These are phyloP conservation scores for Vicugna pacos DNA, from an alignment of 2,113 vertebrate species.

Conservation along the genomic window DNA sequence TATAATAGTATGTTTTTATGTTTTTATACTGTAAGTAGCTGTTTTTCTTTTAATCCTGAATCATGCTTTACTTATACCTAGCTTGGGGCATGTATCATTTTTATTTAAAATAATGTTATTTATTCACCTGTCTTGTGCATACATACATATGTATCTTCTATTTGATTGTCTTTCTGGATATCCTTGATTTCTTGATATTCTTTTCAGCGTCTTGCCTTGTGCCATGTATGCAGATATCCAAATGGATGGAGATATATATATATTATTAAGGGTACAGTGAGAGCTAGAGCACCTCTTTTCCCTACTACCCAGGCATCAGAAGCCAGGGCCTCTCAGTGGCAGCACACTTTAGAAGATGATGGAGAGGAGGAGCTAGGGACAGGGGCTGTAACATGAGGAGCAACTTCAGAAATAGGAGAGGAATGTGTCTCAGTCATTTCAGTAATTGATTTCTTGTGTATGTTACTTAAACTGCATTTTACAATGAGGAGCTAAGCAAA, in stretches of 20 bases:
- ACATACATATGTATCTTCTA: background rate
- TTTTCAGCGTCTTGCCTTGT: constrained; percentile 11
- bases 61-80: background rate
- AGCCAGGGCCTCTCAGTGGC: background rate
- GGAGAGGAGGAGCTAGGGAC: background rate
- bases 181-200: constrained; percentile 9
- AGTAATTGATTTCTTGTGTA: background rate
- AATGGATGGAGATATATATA: background rate
- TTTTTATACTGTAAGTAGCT: background rate
- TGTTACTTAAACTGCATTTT: background rate
- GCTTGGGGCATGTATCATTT: background rate
- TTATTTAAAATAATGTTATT: constrained; percentile 20
- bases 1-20: background rate
- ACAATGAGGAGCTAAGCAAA: background rate
- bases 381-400: background rate
- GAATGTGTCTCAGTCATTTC: background rate
- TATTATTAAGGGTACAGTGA: constrained; percentile 11
- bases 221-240: background rate
- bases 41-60: constrained; percentile 1
- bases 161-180: constrained; percentile 6
- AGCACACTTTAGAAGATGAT: background rate
- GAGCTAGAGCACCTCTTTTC: background rate
- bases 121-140: background rate
- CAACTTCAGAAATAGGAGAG: background rate
- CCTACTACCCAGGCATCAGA: background rate